phyloP scores from a whole-genome alignment of 2,888 invertebrate genomes.

The Trissoscelio sp. region DNA sequence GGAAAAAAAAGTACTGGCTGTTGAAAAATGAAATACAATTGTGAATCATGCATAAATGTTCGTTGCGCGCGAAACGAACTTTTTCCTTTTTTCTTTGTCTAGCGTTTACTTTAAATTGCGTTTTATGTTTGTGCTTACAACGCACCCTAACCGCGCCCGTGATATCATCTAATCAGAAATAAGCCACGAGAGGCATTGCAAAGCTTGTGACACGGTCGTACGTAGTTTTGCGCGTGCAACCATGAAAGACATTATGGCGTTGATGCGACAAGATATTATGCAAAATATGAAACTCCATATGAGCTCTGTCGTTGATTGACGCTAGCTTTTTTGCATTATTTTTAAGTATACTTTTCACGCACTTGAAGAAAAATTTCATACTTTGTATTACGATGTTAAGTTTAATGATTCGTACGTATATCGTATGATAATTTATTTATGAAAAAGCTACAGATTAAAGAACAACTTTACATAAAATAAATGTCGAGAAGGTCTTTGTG shows the following conservation, averaged over 20 bases:
- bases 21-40: conserved; percentile 49
- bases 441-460: too few species aligned
- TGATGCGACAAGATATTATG: conserved; percentile 65
- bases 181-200: conserved; percentile 49
- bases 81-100: conserved; percentile 33
- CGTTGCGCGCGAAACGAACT: too few species aligned
- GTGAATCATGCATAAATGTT: conserved; percentile 50
- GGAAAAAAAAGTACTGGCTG: too few species aligned
- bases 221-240: conserved; percentile 48
- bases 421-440: not conserved
- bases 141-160: conserved; percentile 43
- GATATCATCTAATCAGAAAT: conserved; percentile 67
- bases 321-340: conserved; percentile 56
- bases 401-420: too few species aligned
- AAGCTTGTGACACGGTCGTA: conserved; percentile 40
- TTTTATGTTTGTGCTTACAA: conserved; percentile 51
- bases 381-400: not conserved
- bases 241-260: conserved; percentile 54
- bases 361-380: not conserved
- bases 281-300: conserved; percentile 59
- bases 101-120: conserved; percentile 37
- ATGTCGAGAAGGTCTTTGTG: too few species aligned
- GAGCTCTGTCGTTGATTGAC: conserved; percentile 57
- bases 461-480: too few species aligned
- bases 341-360: conserved; percentile 42